Base-by-base conservation (phyloP, 2,113 vertebrate genomes). In the Platanista minor region DNA sequence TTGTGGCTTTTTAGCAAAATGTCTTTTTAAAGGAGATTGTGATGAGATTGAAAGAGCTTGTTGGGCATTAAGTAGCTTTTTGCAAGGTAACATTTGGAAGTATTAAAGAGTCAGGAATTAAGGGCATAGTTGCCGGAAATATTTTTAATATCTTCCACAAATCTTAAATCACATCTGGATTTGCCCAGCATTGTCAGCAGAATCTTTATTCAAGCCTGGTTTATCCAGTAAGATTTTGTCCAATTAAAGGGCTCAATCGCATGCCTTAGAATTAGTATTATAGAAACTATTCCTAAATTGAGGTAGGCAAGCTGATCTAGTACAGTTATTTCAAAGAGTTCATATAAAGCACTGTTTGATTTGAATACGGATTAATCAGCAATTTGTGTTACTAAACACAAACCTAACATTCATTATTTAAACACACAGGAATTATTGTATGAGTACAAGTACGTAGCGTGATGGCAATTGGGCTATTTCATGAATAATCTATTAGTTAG, bases 321-420 rank as follows among this genome's bases (percentile, higher is more conserved):
- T 21, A 27, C 57, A 90, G 78, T 80, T 80, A 95, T 95, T 97
- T 94, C 8, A 0, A 69, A 93, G 15, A 92, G 75, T 94, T 97
- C 89, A 74, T 78, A 87, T 84, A 0, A 31, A 43, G 67, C 69
- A 29, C 27, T 85, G 27, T 97, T 97, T 95, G 96, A 96, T 96
- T 94, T 15, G 87, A 94, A 78, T 96, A 81, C n/a, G 59, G 96
- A 98, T 93, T 98, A 94, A 97, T 87, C 27, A 83, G 71, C 66
- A 23, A 95, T 95, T 96, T 98, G 57, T 87, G 87, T 91, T 96
- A 96, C 92, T 94, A 87, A 96, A 97, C 66, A 96, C 59, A 92
- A 90, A 83, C 46, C 54, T 88, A 82, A 80, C 75, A 71, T 95
- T 97, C 64, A 96, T 97, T 96, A 95, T 96, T 97, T 96, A 95